Percentiles rank a stretch among this genome's conserved stretches.
Evolutionary conservation across 2,888 invertebrate species (phyloP).

Genomic region (Parelbella ahira): DNA sequence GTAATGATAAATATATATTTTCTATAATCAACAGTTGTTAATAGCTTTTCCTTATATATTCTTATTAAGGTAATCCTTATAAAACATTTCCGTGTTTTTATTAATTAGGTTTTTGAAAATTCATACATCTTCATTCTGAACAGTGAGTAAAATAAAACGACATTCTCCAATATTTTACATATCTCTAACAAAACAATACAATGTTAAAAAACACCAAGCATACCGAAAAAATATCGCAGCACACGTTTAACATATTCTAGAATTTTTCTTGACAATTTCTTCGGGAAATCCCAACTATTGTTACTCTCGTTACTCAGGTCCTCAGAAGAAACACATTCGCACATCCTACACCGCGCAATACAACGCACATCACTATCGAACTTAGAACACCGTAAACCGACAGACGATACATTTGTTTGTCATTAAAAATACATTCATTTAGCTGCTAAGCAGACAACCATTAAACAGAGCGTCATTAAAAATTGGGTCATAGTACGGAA

Average conservation of each 20-base stretch:
- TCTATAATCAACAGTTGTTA: too few relatives aligned
- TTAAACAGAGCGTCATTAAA: neutral
- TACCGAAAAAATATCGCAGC: conserved; percentile 60
- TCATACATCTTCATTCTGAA: too few relatives aligned
- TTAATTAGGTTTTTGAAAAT: too few relatives aligned
- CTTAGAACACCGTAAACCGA: neutral
- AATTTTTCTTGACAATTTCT: conserved; percentile 38
- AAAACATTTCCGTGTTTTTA: too few relatives aligned
- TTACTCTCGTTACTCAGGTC: conserved; percentile 37
- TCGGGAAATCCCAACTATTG: too few relatives aligned
- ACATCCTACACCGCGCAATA: conserved; percentile 43
- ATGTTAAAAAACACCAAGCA: too few relatives aligned
- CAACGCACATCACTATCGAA: conserved; percentile 1
- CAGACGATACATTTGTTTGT: conserved; percentile 1
- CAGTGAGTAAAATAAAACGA: too few relatives aligned
- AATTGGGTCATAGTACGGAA: conserved; percentile 8
- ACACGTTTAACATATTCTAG: conserved; percentile 41
- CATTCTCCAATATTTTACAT: too few relatives aligned
- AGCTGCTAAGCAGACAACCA: neutral
- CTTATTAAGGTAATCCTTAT: too few relatives aligned
- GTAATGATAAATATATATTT: too few relatives aligned
- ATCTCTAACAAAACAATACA: too few relatives aligned
- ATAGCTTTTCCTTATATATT: too few relatives aligned
- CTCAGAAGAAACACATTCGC: conserved; percentile 33
- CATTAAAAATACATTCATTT: conserved; percentile 18